Percentiles rank a stretch among this genome's conserved stretches.
phyloP scores from a whole-genome alignment of 2,888 invertebrate genomes.

The Spialia ferax region DNA sequence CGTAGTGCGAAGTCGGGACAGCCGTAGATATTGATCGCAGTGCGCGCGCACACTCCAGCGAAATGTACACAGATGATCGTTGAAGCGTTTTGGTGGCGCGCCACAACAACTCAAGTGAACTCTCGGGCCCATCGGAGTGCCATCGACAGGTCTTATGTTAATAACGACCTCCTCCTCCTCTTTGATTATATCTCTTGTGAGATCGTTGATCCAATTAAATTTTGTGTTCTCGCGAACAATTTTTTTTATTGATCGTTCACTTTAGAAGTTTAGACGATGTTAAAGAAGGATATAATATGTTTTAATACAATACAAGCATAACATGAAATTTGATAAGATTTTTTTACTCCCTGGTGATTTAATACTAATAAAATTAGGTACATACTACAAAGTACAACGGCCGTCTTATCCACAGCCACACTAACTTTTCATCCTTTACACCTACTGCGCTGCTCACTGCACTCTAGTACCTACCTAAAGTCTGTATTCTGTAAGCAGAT shows the following conservation, averaged over 20 bases:
- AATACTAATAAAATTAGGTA: too few species aligned
- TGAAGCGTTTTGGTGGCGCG: slow-evolving; percentile 71
- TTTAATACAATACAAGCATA: too few species aligned
- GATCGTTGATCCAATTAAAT: slow-evolving; percentile 18
- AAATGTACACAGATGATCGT: slow-evolving; percentile 79
- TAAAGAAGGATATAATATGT: not conserved
- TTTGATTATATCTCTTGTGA: slow-evolving; percentile 45
- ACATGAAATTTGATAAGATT: too few species aligned
- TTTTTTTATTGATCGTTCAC: slow-evolving; percentile 5
- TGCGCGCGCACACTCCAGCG: slow-evolving; percentile 82
- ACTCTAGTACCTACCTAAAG: too few species aligned
- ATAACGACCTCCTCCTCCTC: slow-evolving; percentile 47
- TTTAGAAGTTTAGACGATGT: not conserved
- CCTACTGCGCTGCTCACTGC: too few species aligned
- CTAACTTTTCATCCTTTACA: too few species aligned
- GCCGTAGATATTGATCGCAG: slow-evolving; percentile 79
- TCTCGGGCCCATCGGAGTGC: slow-evolving; percentile 71
- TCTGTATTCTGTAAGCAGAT: too few species aligned
- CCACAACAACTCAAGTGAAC: slow-evolving; percentile 74
- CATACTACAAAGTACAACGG: too few species aligned
- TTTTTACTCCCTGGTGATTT: too few species aligned
- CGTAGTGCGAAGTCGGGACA: slow-evolving; percentile 77
- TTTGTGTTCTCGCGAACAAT: not conserved
- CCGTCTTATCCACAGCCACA: too few species aligned
- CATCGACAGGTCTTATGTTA: slow-evolving; percentile 65